These are phyloP conservation scores for Syrphus vitripennis DNA, from an alignment of 2,888 invertebrate species.

Conservation along the genomic window DNA sequence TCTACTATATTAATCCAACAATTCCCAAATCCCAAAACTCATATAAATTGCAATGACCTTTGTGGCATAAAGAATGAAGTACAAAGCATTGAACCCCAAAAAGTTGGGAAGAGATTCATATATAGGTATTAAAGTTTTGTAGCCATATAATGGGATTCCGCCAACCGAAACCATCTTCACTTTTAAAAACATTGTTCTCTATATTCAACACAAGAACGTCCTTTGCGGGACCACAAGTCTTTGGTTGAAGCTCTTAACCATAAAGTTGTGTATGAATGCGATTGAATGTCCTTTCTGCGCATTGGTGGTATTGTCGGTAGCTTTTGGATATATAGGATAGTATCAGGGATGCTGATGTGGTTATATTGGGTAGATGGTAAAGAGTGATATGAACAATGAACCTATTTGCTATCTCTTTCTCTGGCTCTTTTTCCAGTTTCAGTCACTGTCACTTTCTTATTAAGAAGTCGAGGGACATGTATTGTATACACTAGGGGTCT, in stretches of 20 bases:
- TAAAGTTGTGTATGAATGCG: constrained; percentile 5
- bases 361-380: background rate
- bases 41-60: constrained; percentile 57
- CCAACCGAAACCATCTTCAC: background rate
- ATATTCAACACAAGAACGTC: background rate
- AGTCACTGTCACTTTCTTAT: constrained; percentile 49
- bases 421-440: background rate
- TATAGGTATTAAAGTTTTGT: constrained; percentile 7
- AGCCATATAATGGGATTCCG: background rate
- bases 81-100: constrained; percentile 55
- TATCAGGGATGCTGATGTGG: constrained; percentile 5
- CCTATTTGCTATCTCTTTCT: background rate
- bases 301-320: constrained; percentile 16
- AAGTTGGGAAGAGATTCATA: too few species aligned
- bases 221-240: constrained; percentile 18
- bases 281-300: constrained; percentile 49
- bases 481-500: background rate
- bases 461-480: background rate
- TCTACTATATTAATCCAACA: background rate
- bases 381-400: constrained; percentile 18
- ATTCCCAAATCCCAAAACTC: constrained; percentile 13
- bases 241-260: constrained; percentile 26
- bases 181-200: constrained; percentile 10
- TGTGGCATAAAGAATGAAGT: constrained; percentile 1
- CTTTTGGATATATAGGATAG: background rate